Conservation (phyloP, 2,113 vertebrate species). For the Catharus minimus region DNA sequence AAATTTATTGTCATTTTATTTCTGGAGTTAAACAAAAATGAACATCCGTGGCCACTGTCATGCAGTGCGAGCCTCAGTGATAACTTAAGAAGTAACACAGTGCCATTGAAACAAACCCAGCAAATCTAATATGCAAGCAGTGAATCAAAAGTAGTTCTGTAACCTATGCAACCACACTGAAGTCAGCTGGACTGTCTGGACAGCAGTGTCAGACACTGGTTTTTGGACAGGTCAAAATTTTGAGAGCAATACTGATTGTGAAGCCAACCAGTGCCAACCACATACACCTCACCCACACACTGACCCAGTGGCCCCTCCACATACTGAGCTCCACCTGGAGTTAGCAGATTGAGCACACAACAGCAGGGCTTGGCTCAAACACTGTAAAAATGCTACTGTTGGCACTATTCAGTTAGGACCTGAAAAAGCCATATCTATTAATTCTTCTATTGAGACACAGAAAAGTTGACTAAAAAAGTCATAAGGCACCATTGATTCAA, state of each 20-base stretch:
- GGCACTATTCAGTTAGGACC: constrained; percentile 1
- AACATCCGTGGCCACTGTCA: not conserved
- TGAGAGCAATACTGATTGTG: not conserved
- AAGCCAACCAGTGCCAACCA: not conserved
- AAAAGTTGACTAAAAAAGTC: constrained; percentile 58
- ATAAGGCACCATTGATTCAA: constrained; percentile 74
- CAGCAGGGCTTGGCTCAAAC: not conserved
- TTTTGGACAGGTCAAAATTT: not conserved
- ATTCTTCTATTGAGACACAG: constrained; percentile 56
- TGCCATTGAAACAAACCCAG: constrained; percentile 23
- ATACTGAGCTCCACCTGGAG: not conserved
- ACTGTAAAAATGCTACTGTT: not conserved
- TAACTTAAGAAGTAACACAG: constrained; percentile 6
- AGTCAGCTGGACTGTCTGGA: not conserved
- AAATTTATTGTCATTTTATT: constrained; percentile 63
- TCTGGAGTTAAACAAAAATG: constrained; percentile 42
- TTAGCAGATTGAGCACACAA: not conserved
- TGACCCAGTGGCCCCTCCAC: not conserved
- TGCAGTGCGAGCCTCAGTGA: not conserved
- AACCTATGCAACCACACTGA: not conserved
- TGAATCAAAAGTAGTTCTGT: not conserved
- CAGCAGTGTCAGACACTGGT: not conserved
- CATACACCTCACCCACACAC: not conserved
- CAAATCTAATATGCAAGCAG: not conserved
- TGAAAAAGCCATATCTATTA: not conserved